These are phyloP conservation scores for Cremastinae sp. DNA, from an alignment of 2,888 invertebrate species.

Conservation along the genomic window DNA sequence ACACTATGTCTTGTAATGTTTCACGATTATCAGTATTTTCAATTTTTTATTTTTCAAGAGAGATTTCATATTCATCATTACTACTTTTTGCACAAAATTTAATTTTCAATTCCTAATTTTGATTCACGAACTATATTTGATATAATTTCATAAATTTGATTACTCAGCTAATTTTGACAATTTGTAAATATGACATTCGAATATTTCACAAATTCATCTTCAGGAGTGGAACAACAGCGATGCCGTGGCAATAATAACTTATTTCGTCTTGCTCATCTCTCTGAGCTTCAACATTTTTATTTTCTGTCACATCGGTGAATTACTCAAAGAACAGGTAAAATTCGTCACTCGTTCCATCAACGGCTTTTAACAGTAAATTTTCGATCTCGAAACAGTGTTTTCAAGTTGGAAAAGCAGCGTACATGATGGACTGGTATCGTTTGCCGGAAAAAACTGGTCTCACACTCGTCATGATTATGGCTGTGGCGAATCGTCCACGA, in stretches of 20 bases:
- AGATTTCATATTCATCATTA: too few relatives aligned
- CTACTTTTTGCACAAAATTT: too few relatives aligned
- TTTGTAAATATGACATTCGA: too few relatives aligned
- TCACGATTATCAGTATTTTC: too few relatives aligned
- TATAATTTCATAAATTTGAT: neutral
- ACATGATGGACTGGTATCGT: conserved; percentile 64
- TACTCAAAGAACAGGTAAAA: conserved; percentile 38
- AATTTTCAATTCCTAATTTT: too few relatives aligned
- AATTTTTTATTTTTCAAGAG: too few relatives aligned
- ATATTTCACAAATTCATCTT: too few relatives aligned
- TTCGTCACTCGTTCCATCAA: neutral
- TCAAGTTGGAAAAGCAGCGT: conserved; percentile 61
- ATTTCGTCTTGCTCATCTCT: conserved; percentile 48
- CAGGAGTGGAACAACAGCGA: conserved; percentile 55
- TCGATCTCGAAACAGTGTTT: neutral
- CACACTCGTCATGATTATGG: conserved; percentile 62
- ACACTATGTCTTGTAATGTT: too few relatives aligned
- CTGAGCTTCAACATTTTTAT: conserved; percentile 61
- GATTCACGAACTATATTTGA: too few relatives aligned
- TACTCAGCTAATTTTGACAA: too few relatives aligned
- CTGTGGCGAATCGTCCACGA: conserved; percentile 60
- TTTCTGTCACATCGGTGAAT: conserved; percentile 60
- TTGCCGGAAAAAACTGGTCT: conserved; percentile 60
- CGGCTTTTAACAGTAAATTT: neutral
- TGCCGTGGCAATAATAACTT: conserved; percentile 42